These are phyloP conservation scores for Vollenhovia emeryi DNA, from an alignment of 1,140 invertebrate species.

Conservation along the genomic window DNA sequence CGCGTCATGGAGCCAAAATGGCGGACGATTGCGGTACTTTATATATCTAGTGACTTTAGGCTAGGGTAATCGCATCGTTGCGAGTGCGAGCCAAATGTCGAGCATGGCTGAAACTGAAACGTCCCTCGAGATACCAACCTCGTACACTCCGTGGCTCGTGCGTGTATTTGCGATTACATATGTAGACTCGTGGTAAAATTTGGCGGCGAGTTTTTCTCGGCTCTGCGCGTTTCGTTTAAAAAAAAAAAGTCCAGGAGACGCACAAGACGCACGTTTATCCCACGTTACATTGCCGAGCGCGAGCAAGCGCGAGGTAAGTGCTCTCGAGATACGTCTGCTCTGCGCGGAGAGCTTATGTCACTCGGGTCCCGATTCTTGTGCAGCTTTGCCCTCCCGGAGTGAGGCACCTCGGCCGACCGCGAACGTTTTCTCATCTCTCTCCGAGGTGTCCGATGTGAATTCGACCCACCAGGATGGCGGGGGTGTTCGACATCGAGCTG, in stretches of 20 bases:
- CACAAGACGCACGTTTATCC: no score
- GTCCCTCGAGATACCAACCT: background rate
- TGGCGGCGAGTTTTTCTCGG: background rate
- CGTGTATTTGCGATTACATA: conserved; percentile 45
- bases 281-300: no score
- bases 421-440: background rate
- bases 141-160: background rate
- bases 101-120: no score
- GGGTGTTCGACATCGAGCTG: conserved; percentile 96
- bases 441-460: conserved; percentile 72
- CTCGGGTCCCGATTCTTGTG: background rate
- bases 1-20: no score
- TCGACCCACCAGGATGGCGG: conserved; percentile 88
- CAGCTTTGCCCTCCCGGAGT: background rate
- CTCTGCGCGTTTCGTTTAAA: background rate
- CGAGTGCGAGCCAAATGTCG: no score
- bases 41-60: no score
- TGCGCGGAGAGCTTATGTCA: background rate
- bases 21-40: no score
- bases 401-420: background rate
- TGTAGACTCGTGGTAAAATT: background rate
- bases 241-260: no score
- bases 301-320: background rate
- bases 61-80: no score
- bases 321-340: background rate